These are phyloP conservation scores for Delia radicum DNA, from an alignment of 1,140 invertebrate species.

Conservation along the genomic window DNA sequence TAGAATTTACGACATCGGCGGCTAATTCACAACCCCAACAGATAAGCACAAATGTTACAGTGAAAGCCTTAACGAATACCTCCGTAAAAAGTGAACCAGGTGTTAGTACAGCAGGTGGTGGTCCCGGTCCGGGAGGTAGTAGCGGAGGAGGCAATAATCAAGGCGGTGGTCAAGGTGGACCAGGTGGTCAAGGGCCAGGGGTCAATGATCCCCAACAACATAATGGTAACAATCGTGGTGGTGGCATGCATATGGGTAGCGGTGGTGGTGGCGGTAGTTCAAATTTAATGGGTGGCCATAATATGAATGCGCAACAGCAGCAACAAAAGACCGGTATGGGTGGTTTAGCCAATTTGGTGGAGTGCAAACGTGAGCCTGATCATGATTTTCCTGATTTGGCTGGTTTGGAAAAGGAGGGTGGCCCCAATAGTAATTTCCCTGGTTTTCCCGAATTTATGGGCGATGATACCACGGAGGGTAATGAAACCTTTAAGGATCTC, in stretches of 20 bases:
- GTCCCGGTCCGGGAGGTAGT: conserved; percentile 37
- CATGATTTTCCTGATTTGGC: conserved; percentile 81
- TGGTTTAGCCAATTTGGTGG: conserved; percentile 65
- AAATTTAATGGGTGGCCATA: conserved; percentile 44
- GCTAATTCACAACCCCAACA: conserved; percentile 82
- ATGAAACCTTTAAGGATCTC: conserved; percentile 83
- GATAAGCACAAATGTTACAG: conserved; percentile 89
- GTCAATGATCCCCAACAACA: conserved; percentile 13
- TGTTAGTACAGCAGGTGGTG: conserved; percentile 34
- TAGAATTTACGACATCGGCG: conserved; percentile 81
- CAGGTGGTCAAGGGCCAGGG: conserved; percentile 10
- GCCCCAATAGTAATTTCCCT: conserved; percentile 71
- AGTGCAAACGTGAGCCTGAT: conserved; percentile 84
- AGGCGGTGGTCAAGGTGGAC: conserved; percentile 50
- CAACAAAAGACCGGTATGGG: conserved; percentile 36
- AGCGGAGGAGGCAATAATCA: no score
- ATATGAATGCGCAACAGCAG: conserved; percentile 29
- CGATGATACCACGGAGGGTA: conserved; percentile 79
- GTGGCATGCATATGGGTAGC: conserved; percentile 36
- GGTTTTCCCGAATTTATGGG: conserved; percentile 78
- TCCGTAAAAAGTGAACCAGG: conserved; percentile 75
- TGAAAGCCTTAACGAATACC: conserved; percentile 81
- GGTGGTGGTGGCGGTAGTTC: conserved; percentile 34
- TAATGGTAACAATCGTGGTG: conserved; percentile 37
- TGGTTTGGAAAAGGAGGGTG: conserved; percentile 76